These are phyloP conservation scores for Cylindroiulus punctatus DNA, from an alignment of 2,888 invertebrate species.

Conservation along the genomic window DNA sequence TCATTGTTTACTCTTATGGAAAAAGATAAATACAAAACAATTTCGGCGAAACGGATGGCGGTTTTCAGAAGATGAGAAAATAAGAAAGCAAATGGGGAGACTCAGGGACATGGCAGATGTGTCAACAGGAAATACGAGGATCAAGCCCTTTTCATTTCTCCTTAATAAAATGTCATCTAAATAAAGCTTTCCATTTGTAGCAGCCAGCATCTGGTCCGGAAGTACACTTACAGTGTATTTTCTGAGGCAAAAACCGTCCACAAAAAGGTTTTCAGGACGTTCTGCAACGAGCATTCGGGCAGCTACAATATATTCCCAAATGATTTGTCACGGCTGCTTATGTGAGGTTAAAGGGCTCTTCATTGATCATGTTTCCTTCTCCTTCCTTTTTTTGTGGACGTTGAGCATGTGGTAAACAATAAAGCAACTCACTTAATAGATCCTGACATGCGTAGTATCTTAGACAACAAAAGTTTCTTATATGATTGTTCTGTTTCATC, in stretches of 20 bases:
- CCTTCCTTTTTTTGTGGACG: neutral
- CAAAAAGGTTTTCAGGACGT: neutral
- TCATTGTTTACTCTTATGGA: conserved; percentile 6
- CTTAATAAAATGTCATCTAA: conserved; percentile 24
- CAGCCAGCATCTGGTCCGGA: neutral
- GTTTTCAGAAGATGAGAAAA: neutral
- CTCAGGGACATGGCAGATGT: neutral
- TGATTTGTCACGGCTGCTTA: neutral
- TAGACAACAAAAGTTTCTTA: no score
- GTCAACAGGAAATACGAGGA: conserved; percentile 9
- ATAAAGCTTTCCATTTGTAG: conserved; percentile 25
- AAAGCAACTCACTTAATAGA: no score
- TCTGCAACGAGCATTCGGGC: neutral
- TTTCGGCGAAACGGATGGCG: neutral
- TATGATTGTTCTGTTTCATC: no score
- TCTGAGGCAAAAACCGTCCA: neutral
- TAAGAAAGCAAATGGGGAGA: neutral
- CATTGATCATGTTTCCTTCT: neutral
- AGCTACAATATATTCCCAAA: neutral
- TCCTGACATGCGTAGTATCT: no score
- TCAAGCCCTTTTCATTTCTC: conserved; percentile 34
- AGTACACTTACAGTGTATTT: no score
- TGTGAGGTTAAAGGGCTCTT: neutral
- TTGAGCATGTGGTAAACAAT: no score
- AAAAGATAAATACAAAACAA: neutral